A percentile compares a stretch with the other conserved stretches of the same genome.
These are phyloP conservation scores for Urocolius indicus DNA, from an alignment of 2,113 vertebrate species.

Conservation along the genomic window DNA sequence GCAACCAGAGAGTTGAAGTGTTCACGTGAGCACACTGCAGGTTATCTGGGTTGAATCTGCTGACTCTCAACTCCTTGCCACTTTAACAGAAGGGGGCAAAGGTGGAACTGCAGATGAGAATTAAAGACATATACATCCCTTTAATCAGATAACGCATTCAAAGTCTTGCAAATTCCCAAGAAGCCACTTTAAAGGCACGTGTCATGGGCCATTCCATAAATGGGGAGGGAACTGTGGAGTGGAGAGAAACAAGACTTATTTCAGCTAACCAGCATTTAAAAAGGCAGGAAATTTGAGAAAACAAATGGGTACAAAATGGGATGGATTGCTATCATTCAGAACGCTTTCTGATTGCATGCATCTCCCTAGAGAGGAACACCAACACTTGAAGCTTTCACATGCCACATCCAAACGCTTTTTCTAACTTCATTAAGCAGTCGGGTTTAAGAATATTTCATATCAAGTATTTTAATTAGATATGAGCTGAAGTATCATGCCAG, in stretches of 20 bases:
- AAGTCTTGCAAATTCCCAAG: conserved; percentile 78
- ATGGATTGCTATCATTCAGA: conserved; percentile 51
- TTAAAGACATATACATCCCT: conserved; percentile 75
- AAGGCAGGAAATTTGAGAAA: conserved; percentile 58
- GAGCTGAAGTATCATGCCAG: conserved; percentile 26
- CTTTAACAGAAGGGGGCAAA: conserved; percentile 73
- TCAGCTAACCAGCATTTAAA: conserved; percentile 3
- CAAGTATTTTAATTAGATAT: conserved; percentile 79
- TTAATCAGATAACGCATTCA: conserved; percentile 81
- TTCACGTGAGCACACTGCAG: neutral
- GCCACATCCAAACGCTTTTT: conserved; percentile 76
- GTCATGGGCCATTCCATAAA: conserved; percentile 42
- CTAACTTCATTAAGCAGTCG: conserved; percentile 79
- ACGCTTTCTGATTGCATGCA: conserved; percentile 58
- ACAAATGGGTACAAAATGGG: conserved; percentile 63
- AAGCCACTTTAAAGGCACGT: conserved; percentile 74
- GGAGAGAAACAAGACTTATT: neutral
- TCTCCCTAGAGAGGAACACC: conserved; percentile 74
- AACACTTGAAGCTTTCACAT: conserved; percentile 71
- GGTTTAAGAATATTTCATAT: conserved; percentile 77
- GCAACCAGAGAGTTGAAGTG: neutral
- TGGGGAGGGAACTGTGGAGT: neutral
- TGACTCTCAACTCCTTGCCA: conserved; percentile 65
- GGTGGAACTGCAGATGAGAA: conserved; percentile 72
- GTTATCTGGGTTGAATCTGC: conserved; percentile 65